Percentiles rank a stretch among this genome's conserved stretches.
These are phyloP conservation scores for Hirundo rustica DNA, from an alignment of 2,797 vertebrate genomes.

Conservation along the genomic window DNA sequence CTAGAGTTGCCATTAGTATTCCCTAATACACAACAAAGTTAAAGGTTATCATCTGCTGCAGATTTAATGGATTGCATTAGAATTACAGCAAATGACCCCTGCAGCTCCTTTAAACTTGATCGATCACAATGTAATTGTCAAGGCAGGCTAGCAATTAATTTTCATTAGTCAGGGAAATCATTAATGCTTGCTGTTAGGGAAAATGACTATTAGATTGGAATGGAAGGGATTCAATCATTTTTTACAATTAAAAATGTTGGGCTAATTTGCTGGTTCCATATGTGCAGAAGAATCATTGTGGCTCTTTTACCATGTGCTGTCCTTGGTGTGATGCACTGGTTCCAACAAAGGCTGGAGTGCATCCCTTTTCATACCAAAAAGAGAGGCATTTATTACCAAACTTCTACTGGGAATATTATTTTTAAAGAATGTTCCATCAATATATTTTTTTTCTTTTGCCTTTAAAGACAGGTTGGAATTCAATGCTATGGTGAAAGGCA, in stretches of 20 bases:
- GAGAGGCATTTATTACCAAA: not conserved
- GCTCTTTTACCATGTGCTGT: not conserved
- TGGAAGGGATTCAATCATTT: conserved; percentile 58
- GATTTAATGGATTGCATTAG: conserved; percentile 76
- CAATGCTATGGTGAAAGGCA: not conserved
- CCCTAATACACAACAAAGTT: conserved; percentile 62
- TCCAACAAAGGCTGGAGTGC: not conserved
- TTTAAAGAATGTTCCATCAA: not conserved
- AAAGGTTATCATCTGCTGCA: conserved; percentile 72
- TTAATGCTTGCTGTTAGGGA: conserved; percentile 64
- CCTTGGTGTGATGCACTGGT: not conserved
- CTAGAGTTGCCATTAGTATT: conserved; percentile 68
- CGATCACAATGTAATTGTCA: conserved; percentile 73
- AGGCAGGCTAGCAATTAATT: conserved; percentile 76
- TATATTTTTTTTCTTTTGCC: not conserved
- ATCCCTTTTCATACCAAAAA: not conserved
- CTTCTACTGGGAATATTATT: not conserved
- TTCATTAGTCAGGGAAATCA: conserved; percentile 75
- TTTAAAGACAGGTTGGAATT: not conserved
- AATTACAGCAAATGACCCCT: conserved; percentile 76
- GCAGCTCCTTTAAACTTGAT: conserved; percentile 74
- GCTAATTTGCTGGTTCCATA: conserved; percentile 18
- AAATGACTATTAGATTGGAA: conserved; percentile 62
- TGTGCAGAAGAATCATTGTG: not conserved
- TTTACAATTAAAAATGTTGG: conserved; percentile 59